phyloP scores from a whole-genome alignment of 2,888 invertebrate genomes.

The Macaria notata region DNA sequence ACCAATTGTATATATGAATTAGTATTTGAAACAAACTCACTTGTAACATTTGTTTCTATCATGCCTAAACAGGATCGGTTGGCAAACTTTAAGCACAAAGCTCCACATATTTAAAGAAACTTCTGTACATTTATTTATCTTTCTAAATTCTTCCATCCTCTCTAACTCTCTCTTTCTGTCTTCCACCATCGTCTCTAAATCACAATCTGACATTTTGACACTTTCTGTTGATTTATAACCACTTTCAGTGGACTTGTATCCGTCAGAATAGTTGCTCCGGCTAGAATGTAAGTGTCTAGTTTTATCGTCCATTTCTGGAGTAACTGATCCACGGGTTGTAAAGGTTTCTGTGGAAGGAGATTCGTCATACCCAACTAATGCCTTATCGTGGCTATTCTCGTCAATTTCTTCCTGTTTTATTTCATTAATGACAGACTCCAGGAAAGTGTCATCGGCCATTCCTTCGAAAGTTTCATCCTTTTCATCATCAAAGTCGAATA shows the following conservation, averaged over 20 bases:
- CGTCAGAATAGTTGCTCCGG: slow-evolving; percentile 56
- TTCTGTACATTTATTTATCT: slow-evolving; percentile 57
- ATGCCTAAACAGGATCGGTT: slow-evolving; percentile 71
- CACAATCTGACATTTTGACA: slow-evolving; percentile 15
- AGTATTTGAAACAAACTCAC: slow-evolving; percentile 45
- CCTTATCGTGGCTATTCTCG: slow-evolving; percentile 64
- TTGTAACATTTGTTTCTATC: slow-evolving; percentile 72
- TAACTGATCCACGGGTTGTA: slow-evolving; percentile 49
- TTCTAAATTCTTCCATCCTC: slow-evolving; percentile 14
- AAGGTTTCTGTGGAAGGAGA: slow-evolving; percentile 51
- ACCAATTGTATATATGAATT: neutral
- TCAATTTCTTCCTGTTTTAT: slow-evolving; percentile 67
- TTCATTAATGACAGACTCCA: slow-evolving; percentile 74
- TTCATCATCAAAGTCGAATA: slow-evolving; percentile 47
- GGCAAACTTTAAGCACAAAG: slow-evolving; percentile 73
- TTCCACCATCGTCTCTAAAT: slow-evolving; percentile 5
- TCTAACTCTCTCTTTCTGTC: slow-evolving; percentile 25
- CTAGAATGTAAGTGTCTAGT: slow-evolving; percentile 45
- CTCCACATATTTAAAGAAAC: slow-evolving; percentile 74
- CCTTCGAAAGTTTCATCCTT: slow-evolving; percentile 58
- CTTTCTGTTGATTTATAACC: slow-evolving; percentile 33
- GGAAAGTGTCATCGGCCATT: slow-evolving; percentile 64
- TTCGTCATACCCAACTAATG: slow-evolving; percentile 70
- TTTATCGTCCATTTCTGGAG: slow-evolving; percentile 65
- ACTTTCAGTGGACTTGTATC: slow-evolving; percentile 52